A percentile compares a stretch with the other conserved stretches of the same genome.
These are phyloP conservation scores for Nasonovia ribisnigri DNA, from an alignment of 2,888 invertebrate species.

Conservation along the genomic window DNA sequence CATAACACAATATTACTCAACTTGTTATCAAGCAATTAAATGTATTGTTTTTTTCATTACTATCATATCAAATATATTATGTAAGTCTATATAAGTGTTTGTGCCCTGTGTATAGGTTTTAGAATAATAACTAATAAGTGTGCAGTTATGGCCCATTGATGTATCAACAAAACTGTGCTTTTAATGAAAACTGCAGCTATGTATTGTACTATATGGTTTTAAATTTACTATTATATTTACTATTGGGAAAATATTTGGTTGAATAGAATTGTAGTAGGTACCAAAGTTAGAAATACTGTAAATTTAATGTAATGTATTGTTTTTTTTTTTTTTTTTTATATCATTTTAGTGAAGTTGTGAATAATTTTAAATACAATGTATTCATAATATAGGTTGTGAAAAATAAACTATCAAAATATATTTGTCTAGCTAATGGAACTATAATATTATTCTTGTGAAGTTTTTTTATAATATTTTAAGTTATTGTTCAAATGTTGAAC, in stretches of 20 bases:
- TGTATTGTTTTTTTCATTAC: neutral
- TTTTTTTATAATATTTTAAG: slow-evolving; percentile 9
- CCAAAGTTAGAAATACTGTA: slow-evolving; percentile 39
- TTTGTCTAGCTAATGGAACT: neutral
- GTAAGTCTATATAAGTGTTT: neutral
- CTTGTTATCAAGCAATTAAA: neutral
- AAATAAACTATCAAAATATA: neutral
- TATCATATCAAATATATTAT: neutral
- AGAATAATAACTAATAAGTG: neutral
- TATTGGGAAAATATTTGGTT: slow-evolving; percentile 33
- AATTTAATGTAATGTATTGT: neutral
- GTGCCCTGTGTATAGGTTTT: neutral
- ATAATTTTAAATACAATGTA: slow-evolving; percentile 44
- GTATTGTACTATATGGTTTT: neutral
- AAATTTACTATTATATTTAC: slow-evolving; percentile 22
- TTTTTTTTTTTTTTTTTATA: slow-evolving; percentile 30
- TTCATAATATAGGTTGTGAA: slow-evolving; percentile 55
- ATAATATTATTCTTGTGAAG: neutral
- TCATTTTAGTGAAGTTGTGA: slow-evolving; percentile 40
- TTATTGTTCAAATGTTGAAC: neutral
- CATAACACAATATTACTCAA: neutral
- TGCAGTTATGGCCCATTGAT: neutral
- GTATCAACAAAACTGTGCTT: neutral
- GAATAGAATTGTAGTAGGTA: slow-evolving; percentile 41
- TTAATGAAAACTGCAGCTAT: neutral